Percentiles rank a stretch among this genome's conserved stretches.
These are phyloP conservation scores for Telenomus remus DNA, from an alignment of 1,140 invertebrate genomes.

Conservation along the genomic window DNA sequence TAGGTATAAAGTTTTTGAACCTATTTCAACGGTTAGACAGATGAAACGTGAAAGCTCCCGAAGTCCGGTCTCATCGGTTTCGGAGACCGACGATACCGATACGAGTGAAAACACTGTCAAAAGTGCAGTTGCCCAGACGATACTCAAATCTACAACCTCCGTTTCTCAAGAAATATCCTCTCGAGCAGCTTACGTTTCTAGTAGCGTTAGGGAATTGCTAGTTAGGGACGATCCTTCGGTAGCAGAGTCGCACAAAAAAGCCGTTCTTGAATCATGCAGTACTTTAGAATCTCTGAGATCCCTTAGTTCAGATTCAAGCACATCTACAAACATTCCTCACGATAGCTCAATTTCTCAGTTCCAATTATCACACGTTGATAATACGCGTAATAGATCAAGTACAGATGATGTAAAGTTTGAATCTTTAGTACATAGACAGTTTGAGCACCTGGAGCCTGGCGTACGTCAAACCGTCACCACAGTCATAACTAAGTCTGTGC, in stretches of 20 bases:
- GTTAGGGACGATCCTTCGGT: too few relatives aligned
- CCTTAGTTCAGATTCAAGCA: too few relatives aligned
- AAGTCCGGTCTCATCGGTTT: constrained; percentile 31
- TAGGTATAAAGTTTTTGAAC: not conserved
- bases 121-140: constrained; percentile 57
- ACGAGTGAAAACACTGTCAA: constrained; percentile 60
- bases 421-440: constrained; percentile 58
- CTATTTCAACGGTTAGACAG: not conserved
- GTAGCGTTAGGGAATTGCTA: too few relatives aligned
- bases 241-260: too few relatives aligned
- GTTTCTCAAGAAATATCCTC: too few relatives aligned
- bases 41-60: not conserved
- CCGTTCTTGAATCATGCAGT: too few relatives aligned
- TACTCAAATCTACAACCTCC: constrained; percentile 59
- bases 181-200: too few relatives aligned
- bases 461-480: constrained; percentile 74
- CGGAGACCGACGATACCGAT: constrained; percentile 33
- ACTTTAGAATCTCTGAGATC: too few relatives aligned
- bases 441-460: constrained; percentile 73
- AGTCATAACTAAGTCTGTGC: constrained; percentile 75
- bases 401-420: constrained; percentile 34
- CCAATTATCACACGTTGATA: not conserved
- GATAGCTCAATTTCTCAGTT: constrained; percentile 49
- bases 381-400: not conserved
- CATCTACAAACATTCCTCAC: constrained; percentile 68